Base-by-base conservation (phyloP, 92 coral and sea anemone species). In the Palythoa heliodiscus region DNA sequence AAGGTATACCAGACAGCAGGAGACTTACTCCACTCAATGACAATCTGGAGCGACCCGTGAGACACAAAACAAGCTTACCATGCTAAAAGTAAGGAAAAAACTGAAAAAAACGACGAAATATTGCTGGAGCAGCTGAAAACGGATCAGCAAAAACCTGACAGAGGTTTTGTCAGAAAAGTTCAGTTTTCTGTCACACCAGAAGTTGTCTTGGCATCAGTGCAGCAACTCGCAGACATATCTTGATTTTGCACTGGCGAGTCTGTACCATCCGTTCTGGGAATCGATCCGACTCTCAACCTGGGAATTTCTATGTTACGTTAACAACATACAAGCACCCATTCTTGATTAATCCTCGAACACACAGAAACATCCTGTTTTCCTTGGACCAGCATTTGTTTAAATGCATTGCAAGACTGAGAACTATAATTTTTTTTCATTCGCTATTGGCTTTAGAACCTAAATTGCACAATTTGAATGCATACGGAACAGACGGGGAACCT, bases 141-240 rank as follows among this genome's bases (percentile, higher is more conserved):
- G 23, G 89, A 86, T 74, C 89, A 86, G 77, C 89, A 76, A 47
- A 70, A 76, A 10, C 89, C 89, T n/a, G 89, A 86, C 58, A 86
- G 73, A 66, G 89, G 84, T 37, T 86, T 86, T 86, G 19, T 76
- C 29, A 76, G 84, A 67, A 86, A 52, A 24, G 84, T 86, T 20
- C 89, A 86, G 58, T 63, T 86, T 77, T 76, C 89, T 3, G 89
- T 68, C 39, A 86, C 84, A 15, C 78, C 89, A 29, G 89, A 86
- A 70, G 61, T 19, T 61, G 78, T 86, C 53, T 35, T 86, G 35
- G 77, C 84, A 13, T 61, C 84, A 23, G 50, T 43, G 19, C 84
- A 76, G n/a, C 89, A 86, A 63, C 84, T 77, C 2, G 25, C 69
- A 13, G 85, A 77, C 82, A 53, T 86, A 14, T 75, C 64, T 40